A percentile compares a stretch with the other conserved stretches of the same genome.
Evolutionary conservation across 2,797 vertebrate genomes (phyloP).

Genomic region (Sebastes baramenuke): DNA sequence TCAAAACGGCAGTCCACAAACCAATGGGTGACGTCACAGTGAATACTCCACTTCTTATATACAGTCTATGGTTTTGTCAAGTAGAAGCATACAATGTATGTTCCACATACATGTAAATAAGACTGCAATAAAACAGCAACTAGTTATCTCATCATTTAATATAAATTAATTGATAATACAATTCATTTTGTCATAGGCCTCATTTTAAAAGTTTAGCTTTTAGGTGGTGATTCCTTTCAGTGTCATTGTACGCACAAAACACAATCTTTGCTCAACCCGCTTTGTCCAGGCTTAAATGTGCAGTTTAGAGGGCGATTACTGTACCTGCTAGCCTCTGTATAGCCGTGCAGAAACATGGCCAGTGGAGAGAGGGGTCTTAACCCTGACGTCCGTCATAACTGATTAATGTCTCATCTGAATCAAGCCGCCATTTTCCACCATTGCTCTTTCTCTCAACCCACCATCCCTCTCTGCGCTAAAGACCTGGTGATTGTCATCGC

Average conservation of each 20-base stretch:
- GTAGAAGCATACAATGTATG: neutral
- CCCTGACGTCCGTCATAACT: constrained; percentile 58
- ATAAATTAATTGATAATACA: neutral
- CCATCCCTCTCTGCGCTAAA: constrained; percentile 27
- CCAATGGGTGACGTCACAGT: too few relatives aligned
- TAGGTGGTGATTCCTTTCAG: neutral
- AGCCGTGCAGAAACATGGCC: constrained; percentile 17
- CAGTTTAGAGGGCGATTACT: constrained; percentile 10
- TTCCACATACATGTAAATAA: too few relatives aligned
- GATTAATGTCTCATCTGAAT: constrained; percentile 62
- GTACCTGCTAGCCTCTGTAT: constrained; percentile 8
- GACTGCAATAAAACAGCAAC: neutral
- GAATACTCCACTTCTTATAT: too few relatives aligned
- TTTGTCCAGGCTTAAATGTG: constrained; percentile 14
- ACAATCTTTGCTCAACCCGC: neutral
- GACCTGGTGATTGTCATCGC: constrained; percentile 61
- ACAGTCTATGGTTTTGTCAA: neutral
- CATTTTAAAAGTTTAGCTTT: neutral
- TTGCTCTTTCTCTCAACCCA: constrained; percentile 38
- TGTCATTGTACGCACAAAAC: neutral
- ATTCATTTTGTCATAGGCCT: neutral
- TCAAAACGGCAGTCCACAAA: too few relatives aligned
- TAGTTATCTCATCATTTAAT: neutral
- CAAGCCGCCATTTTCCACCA: constrained; percentile 31
- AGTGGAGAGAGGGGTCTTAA: constrained; percentile 26